Evolutionary conservation across 2,888 invertebrate genomes (phyloP), one percentile per base, ranked within the genome.

Genomic region (Timema cristinae): DNA sequence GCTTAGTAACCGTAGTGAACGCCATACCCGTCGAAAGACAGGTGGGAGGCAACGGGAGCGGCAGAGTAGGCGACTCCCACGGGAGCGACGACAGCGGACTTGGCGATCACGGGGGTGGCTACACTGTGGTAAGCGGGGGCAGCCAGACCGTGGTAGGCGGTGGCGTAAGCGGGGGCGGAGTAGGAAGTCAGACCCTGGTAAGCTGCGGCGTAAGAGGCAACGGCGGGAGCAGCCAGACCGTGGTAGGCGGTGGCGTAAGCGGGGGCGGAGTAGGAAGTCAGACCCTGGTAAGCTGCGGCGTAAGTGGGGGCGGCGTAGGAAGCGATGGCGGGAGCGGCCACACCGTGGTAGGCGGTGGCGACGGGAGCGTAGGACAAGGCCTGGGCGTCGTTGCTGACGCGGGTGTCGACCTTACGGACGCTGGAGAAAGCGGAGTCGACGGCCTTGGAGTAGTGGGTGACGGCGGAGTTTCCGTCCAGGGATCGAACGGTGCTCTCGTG

Each of bases 391-490:
- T 86, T 87, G 81, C 84, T 85, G 80, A 86, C 81, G 76, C 87
- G 85, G 68, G 86, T 86, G 75, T 88, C 86, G 80, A 82, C 83
- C 81, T 88, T 88, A 79, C 86, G 85, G 51, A 87, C 85, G 78
- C 85, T 87, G 75, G 87, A 86, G 83, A 85, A 87, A 71, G 87
- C 85, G 69, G 86, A 86, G 78, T 87, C 86, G 50, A 86, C 85
- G 70, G 86, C 85, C 80, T 88, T 88, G 77, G 85, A 84, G 82
- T 85, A 84, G 78, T 84, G 83, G 71, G 88, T 87, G 6, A 88
- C 84, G 61, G 84, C 84, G 72, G 83, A 82, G 77, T 86, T 86
- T 75, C 82, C 86, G 73, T 85, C 88, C 73, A 85, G 83, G 48
- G 87, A 86, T 74, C 88, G 84, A 71, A 86, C 79, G 70, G 87